Conservation (phyloP, 2,888 invertebrate species). For the Acrobasis consociella region DNA sequence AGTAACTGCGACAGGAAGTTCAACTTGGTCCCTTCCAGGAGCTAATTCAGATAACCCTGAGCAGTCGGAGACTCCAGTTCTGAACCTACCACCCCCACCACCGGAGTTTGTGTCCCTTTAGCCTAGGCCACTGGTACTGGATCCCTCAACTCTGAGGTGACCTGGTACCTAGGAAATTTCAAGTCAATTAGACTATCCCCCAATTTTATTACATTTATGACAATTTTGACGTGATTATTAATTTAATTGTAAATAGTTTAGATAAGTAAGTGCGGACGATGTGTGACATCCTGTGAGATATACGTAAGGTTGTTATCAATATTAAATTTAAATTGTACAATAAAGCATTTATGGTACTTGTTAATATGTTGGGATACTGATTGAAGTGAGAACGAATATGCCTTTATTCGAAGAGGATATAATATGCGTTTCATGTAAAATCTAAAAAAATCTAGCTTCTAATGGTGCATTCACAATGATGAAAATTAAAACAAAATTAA, state of each 20-base stretch:
- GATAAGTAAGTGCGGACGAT: constrained; percentile 63
- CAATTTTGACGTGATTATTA: constrained; percentile 66
- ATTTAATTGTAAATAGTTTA: constrained; percentile 66
- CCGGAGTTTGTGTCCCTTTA: constrained; percentile 78
- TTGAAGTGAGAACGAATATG: constrained; percentile 45
- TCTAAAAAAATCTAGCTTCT: too few relatives aligned
- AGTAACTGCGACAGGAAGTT: constrained; percentile 93
- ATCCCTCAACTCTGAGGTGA: constrained; percentile 74
- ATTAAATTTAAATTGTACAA: constrained; percentile 57
- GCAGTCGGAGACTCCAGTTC: constrained; percentile 68
- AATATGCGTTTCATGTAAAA: constrained; percentile 14
- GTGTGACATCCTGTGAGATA: constrained; percentile 76
- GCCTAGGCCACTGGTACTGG: constrained; percentile 77
- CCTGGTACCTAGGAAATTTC: constrained; percentile 66
- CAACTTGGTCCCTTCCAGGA: constrained; percentile 91
- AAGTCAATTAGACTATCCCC: constrained; percentile 79
- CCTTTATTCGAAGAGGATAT: constrained; percentile 23
- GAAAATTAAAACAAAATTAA: too few relatives aligned
- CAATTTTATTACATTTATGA: constrained; percentile 65
- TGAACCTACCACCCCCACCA: constrained; percentile 82
- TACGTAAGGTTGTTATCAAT: constrained; percentile 79
- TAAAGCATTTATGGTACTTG: constrained; percentile 65
- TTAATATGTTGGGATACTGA: constrained; percentile 66
- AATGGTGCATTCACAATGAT: too few relatives aligned
- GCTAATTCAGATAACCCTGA: constrained; percentile 66